These are phyloP conservation scores for Drosophila bipectinata DNA, from an alignment of 1,140 invertebrate species.

Conservation along the genomic window DNA sequence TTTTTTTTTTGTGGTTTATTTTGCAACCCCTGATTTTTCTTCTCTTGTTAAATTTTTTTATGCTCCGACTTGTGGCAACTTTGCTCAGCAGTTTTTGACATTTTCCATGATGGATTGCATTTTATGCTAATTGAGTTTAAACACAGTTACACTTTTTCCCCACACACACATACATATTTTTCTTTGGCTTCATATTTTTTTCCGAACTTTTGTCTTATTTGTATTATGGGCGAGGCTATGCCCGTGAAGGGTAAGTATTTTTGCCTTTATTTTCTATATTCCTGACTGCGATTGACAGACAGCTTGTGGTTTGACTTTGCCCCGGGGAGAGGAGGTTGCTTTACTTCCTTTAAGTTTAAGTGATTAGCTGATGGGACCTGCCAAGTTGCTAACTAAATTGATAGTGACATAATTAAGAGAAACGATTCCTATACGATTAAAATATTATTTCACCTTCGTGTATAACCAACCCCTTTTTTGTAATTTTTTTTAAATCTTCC, in stretches of 20 bases:
- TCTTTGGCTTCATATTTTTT: constrained; percentile 41
- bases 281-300: constrained; percentile 41
- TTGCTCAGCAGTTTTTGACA: constrained; percentile 82
- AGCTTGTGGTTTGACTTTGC: constrained; percentile 21
- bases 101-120: constrained; percentile 81
- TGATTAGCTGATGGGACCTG: constrained; percentile 35
- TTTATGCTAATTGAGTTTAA: constrained; percentile 83
- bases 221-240: constrained; percentile 12
- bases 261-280: constrained; percentile 1
- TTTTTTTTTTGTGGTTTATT: constrained; percentile 19
- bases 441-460: constrained; percentile 7
- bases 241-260: neutral
- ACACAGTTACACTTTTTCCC: constrained; percentile 58
- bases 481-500: neutral
- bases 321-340: neutral
- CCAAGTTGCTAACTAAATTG: constrained; percentile 21
- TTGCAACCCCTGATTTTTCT: constrained; percentile 42
- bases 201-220: constrained; percentile 60
- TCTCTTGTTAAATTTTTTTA: constrained; percentile 54
- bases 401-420: constrained; percentile 9
- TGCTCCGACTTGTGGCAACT: constrained; percentile 75
- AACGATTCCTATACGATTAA: neutral
- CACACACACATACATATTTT: constrained; percentile 35
- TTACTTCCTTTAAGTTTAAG: constrained; percentile 24
- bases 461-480: constrained; percentile 18